Evolutionary conservation across 2,888 invertebrate genomes (phyloP).

Genomic region (Coenonympha glycerion): DNA sequence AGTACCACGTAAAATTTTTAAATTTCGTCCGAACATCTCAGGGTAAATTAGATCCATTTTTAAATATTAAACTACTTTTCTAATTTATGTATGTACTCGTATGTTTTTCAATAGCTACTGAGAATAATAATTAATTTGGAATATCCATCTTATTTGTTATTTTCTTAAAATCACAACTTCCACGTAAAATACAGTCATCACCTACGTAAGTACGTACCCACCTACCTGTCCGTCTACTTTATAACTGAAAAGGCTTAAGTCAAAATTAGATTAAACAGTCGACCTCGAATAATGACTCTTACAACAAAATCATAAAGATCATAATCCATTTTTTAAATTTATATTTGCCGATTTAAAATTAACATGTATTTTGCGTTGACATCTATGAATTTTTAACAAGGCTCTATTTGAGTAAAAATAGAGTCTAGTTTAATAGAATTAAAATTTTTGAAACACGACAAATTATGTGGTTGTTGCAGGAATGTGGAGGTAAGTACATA

Average conservation of each 20-base stretch:
- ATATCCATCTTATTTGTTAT: background rate
- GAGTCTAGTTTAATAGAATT: background rate
- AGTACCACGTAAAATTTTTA: no score
- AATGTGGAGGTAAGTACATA: slow-evolving; percentile 30
- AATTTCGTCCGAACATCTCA: no score
- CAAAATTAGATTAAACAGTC: slow-evolving; percentile 10
- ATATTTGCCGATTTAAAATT: slow-evolving; percentile 17
- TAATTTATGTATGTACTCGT: no score
- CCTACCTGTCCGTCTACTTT: no score
- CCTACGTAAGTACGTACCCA: no score
- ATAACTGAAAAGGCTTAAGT: slow-evolving; percentile 2
- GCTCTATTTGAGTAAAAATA: background rate
- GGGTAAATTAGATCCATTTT: no score
- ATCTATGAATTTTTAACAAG: background rate
- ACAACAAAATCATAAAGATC: slow-evolving; percentile 6
- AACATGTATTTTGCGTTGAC: slow-evolving; percentile 2
- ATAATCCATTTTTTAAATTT: slow-evolving; percentile 7
- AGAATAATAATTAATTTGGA: background rate
- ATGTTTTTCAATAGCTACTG: background rate
- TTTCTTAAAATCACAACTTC: background rate
- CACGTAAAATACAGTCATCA: background rate
- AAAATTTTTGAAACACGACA: background rate
- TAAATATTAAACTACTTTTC: no score
- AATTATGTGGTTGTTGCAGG: slow-evolving; percentile 8
- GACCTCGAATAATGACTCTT: slow-evolving; percentile 6